A percentile compares a stretch with the other conserved stretches of the same genome.
phyloP scores from a whole-genome alignment of 2,888 invertebrate genomes.

The Scelioninae gen. 2 region DNA sequence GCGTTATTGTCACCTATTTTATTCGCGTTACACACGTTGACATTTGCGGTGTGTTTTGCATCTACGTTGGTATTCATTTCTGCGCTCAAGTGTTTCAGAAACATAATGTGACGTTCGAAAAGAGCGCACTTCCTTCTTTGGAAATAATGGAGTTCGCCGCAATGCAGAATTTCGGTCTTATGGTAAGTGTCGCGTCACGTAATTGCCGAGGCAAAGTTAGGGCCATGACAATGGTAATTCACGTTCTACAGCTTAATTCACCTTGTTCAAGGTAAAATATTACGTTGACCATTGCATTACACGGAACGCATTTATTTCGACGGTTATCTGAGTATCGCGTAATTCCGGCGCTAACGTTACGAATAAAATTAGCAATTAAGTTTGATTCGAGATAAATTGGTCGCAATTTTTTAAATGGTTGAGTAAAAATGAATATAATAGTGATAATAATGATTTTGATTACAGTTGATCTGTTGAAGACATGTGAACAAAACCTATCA shows the following conservation, averaged over 20 bases:
- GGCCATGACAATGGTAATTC: slow-evolving; percentile 69
- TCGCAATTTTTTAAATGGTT: too few relatives aligned
- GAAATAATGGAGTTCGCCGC: slow-evolving; percentile 70
- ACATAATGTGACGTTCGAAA: slow-evolving; percentile 62
- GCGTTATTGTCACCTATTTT: slow-evolving; percentile 38
- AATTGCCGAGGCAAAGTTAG: slow-evolving; percentile 67
- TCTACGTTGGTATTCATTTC: slow-evolving; percentile 41
- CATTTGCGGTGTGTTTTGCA: slow-evolving; percentile 35
- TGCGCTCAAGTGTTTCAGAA: slow-evolving; percentile 44
- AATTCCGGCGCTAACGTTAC: slow-evolving; percentile 19
- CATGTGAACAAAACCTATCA: too few relatives aligned
- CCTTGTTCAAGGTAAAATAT: slow-evolving; percentile 57
- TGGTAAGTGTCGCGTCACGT: slow-evolving; percentile 71
- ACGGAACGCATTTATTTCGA: slow-evolving; percentile 30
- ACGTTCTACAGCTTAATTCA: slow-evolving; percentile 65
- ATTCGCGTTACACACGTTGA: slow-evolving; percentile 12
- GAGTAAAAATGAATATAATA: too few relatives aligned
- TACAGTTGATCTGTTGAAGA: too few relatives aligned
- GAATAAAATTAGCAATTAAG: slow-evolving; percentile 34
- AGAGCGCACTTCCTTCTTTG: slow-evolving; percentile 61
- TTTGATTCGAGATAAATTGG: slow-evolving; percentile 8
- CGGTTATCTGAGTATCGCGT: slow-evolving; percentile 34
- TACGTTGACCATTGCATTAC: slow-evolving; percentile 50
- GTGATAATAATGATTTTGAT: too few relatives aligned
- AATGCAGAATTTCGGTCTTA: slow-evolving; percentile 70